Conservation (phyloP, 2,888 invertebrate species). For the Perithous albicinctus region DNA sequence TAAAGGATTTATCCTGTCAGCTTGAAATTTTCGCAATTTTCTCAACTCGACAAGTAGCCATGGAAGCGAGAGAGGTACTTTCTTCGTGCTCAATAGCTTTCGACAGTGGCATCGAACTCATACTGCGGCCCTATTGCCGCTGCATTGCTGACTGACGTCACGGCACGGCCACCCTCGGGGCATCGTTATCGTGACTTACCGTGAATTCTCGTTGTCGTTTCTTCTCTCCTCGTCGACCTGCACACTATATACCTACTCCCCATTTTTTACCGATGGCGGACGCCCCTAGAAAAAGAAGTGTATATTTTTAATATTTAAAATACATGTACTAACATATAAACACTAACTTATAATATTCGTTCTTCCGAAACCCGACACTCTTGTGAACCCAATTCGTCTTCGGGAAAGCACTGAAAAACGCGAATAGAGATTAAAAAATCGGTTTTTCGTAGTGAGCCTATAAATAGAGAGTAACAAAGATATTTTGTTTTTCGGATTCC, state of each 20-base stretch:
- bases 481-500: no score
- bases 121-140: neutral
- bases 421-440: no score
- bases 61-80: conserved; percentile 13
- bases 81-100: conserved; percentile 30
- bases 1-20: neutral
- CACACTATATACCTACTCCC: neutral
- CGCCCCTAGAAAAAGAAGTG: no score
- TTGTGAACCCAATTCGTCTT: no score
- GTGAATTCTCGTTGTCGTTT: conserved; percentile 21
- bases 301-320: no score
- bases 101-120: conserved; percentile 22
- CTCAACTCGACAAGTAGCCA: neutral
- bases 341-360: no score
- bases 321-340: no score
- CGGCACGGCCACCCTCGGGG: conserved; percentile 21
- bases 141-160: conserved; percentile 26
- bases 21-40: neutral
- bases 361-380: no score
- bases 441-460: no score
- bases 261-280: neutral
- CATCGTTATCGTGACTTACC: conserved; percentile 31
- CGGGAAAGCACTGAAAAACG: no score
- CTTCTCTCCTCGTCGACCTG: neutral
- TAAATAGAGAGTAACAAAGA: no score